phyloP scores from a whole-genome alignment of 2,888 invertebrate species.

The Conistra vaccinii region DNA sequence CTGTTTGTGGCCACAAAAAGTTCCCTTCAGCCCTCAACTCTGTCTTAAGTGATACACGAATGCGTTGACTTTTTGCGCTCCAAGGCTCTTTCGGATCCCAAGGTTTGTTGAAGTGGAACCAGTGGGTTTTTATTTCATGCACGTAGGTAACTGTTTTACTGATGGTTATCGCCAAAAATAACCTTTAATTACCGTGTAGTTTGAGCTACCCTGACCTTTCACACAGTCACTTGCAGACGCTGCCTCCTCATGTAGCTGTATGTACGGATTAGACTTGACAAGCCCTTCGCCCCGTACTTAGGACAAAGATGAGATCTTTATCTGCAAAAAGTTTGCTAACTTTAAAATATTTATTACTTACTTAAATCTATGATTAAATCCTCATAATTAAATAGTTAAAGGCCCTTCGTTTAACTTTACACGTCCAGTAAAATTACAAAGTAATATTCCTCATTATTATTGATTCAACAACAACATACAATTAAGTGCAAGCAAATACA shows the following conservation, averaged over 20 bases:
- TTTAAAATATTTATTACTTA: background rate
- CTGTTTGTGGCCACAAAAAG: slow-evolving; percentile 57
- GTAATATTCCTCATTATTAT: background rate
- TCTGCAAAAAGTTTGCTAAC: background rate
- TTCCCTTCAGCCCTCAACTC: slow-evolving; percentile 66
- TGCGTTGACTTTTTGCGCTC: slow-evolving; percentile 81
- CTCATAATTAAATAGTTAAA: too few relatives aligned
- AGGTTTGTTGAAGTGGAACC: slow-evolving; percentile 82
- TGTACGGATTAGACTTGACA: slow-evolving; percentile 76
- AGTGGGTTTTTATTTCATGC: slow-evolving; percentile 87
- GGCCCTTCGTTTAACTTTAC: background rate
- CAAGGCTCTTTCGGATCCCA: slow-evolving; percentile 79
- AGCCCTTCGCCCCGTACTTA: slow-evolving; percentile 41
- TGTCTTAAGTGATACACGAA: slow-evolving; percentile 72
- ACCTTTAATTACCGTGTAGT: slow-evolving; percentile 90
- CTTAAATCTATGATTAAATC: background rate
- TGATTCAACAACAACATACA: background rate
- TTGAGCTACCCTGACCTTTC: slow-evolving; percentile 89
- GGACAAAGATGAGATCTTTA: slow-evolving; percentile 17
- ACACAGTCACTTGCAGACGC: slow-evolving; percentile 80
- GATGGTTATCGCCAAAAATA: slow-evolving; percentile 90
- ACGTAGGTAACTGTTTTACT: slow-evolving; percentile 89
- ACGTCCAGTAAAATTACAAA: background rate
- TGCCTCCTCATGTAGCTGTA: slow-evolving; percentile 76
- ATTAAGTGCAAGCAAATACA: background rate